Evolutionary conservation across 2,888 invertebrate genomes (phyloP).

Genomic region (Azorinus chamasolen): DNA sequence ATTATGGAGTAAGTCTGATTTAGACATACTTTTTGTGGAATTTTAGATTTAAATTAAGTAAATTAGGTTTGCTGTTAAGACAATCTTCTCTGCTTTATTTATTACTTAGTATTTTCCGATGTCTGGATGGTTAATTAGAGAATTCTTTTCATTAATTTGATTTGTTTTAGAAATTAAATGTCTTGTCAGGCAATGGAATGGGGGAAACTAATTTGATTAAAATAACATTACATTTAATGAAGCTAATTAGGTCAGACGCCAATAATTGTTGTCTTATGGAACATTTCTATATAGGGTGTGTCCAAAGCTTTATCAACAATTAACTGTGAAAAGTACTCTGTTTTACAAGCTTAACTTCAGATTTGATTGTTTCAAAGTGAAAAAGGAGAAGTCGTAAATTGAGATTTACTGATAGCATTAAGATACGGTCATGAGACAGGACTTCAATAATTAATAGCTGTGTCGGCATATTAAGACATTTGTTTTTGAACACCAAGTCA

Average conservation of each 20-base stretch:
- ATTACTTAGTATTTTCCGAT: conserved; percentile 12
- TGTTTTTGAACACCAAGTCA: too few relatives aligned
- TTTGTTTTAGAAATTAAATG: conserved; percentile 31
- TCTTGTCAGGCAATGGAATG: conserved; percentile 14
- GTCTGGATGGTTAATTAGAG: conserved; percentile 32
- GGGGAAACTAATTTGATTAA: conserved; percentile 10
- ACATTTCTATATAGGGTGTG: too few relatives aligned
- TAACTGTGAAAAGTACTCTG: too few relatives aligned
- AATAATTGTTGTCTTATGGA: not conserved
- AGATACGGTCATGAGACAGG: too few relatives aligned
- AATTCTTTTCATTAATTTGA: conserved; percentile 26
- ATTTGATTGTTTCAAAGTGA: too few relatives aligned
- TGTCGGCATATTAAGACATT: too few relatives aligned
- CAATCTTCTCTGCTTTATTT: conserved; percentile 15
- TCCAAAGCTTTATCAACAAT: too few relatives aligned
- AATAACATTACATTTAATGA: conserved; percentile 16
- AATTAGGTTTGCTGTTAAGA: conserved; percentile 18
- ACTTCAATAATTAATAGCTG: too few relatives aligned
- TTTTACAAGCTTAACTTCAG: too few relatives aligned
- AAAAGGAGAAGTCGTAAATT: too few relatives aligned
- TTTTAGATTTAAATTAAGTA: conserved; percentile 21
- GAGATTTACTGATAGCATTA: too few relatives aligned
- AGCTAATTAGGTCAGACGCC: conserved; percentile 12
- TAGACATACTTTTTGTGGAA: conserved; percentile 20
- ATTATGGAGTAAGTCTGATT: conserved; percentile 11